phyloP scores from a whole-genome alignment of 2,797 vertebrate genomes.

The Acridotheres tristis region DNA sequence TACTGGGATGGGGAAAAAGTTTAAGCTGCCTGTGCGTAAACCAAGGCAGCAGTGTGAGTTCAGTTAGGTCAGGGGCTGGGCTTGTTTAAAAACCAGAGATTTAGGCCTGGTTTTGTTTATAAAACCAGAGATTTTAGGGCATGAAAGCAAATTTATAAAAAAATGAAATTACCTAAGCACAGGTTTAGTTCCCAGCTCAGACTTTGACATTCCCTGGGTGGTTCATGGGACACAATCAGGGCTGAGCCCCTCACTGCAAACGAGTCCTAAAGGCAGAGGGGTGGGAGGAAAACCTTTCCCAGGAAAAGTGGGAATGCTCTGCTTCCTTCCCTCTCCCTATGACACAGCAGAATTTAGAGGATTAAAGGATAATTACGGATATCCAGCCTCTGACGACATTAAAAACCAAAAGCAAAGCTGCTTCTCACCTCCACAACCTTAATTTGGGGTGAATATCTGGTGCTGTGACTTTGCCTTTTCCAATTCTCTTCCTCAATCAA shows the following conservation, averaged over 20 bases:
- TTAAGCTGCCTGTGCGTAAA: background rate
- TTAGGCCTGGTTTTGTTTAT: background rate
- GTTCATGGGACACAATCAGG: background rate
- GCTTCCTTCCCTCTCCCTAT: background rate
- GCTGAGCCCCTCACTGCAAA: background rate
- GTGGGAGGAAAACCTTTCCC: background rate
- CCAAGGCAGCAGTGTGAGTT: rapidly evolving
- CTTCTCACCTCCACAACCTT: background rate
- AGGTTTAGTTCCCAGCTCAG: background rate
- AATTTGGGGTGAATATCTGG: background rate
- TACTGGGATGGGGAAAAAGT: too few species aligned
- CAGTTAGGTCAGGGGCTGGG: background rate
- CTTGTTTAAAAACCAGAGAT: background rate
- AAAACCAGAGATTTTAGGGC: background rate
- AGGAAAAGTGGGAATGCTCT: background rate
- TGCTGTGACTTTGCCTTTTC: background rate
- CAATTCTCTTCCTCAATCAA: background rate
- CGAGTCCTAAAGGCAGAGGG: background rate
- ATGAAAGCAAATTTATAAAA: background rate
- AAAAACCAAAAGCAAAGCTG: background rate
- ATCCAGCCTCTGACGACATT: background rate
- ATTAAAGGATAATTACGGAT: background rate
- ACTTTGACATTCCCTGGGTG: background rate
- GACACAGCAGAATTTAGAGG: background rate
- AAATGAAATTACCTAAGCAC: background rate